Evolutionary conservation across 2,888 invertebrate genomes (phyloP), one percentile per base, ranked within the genome.

Genomic region (Patella ulyssiponensis): DNA sequence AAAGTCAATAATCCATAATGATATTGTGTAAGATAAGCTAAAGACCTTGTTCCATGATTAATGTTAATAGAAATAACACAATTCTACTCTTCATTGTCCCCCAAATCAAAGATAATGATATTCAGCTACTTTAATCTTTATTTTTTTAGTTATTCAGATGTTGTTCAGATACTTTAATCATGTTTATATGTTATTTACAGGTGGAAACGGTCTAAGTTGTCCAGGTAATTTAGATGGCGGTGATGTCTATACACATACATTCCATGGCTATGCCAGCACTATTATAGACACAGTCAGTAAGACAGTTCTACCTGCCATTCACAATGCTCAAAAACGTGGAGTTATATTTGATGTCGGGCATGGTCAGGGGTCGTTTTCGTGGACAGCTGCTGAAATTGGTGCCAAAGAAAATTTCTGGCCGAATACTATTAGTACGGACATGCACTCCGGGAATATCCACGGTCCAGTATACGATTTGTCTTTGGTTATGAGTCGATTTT

Each of bases 271-370:
- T 69, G 33, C 69, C 1, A 81, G 79, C 53, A 79, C 84, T 44
- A 87, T 89, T 9, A 64, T 89, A 0, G 84, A 89, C 71, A 70
- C 75, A 0, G 64, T 74, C 1, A 84, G 82, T 2, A 74, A 78
- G 9, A 56, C 72, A 0, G 76, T 89, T 27, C 76, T 79, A 7
- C 77, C 77, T 33, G 83, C 86, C 58, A 88, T 89, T 71, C 78
- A 82, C 27, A 83, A 86, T 7, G 90, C 90, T 27, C 85, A 78
- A 72, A 80, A 82, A 58, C 83, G 87, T 71, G 89, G 89, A 15
- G 87, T 90, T 9, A 64, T 87, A 0, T 89, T 88, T 81, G 90
- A 90, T 74, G 81, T 87, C 11, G 90, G 90, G 0, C 90, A 90
- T 78, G 90, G 90, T 0, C 84, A 85, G 51, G 88, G 89, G 3